These are phyloP conservation scores for Crocidura indochinensis DNA, from an alignment of 2,797 vertebrate species.

Conservation along the genomic window DNA sequence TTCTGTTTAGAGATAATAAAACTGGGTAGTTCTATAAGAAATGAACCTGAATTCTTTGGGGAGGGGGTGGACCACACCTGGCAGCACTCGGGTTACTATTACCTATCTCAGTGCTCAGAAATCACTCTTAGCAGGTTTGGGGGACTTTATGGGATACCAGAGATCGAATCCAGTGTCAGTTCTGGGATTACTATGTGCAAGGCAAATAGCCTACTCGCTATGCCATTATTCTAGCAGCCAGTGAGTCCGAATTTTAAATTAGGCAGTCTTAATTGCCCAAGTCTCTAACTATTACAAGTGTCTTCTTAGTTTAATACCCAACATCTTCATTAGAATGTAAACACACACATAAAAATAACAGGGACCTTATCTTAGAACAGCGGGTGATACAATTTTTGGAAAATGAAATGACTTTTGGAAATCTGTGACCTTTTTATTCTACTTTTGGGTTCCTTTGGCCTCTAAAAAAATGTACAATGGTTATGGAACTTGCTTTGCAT, in stretches of 20 bases:
- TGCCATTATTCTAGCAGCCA: too few species aligned
- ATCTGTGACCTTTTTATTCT: constrained; percentile 28
- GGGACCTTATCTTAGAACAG: background rate
- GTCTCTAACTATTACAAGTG: background rate
- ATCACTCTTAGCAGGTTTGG: too few species aligned
- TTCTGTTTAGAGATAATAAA: constrained; percentile 49
- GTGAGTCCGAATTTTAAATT: constrained; percentile 20
- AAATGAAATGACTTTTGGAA: constrained; percentile 57
- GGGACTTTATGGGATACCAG: too few species aligned
- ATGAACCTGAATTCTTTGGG: too few species aligned
- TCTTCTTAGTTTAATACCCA: constrained; percentile 51
- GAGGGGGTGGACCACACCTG: too few species aligned
- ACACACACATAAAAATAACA: constrained; percentile 20
- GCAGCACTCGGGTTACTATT: too few species aligned
- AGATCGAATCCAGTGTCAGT: too few species aligned
- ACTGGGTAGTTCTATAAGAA: background rate
- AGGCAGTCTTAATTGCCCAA: background rate
- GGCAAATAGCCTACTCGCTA: too few species aligned
- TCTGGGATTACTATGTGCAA: too few species aligned
- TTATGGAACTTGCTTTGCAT: too few species aligned
- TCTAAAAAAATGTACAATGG: constrained; percentile 13
- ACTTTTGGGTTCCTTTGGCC: constrained; percentile 52
- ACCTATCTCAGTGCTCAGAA: too few species aligned
- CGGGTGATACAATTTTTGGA: constrained; percentile 52
- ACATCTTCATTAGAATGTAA: constrained; percentile 54